Conservation (phyloP, 2,797 vertebrate genomes). For the Sparidentex hasta region DNA sequence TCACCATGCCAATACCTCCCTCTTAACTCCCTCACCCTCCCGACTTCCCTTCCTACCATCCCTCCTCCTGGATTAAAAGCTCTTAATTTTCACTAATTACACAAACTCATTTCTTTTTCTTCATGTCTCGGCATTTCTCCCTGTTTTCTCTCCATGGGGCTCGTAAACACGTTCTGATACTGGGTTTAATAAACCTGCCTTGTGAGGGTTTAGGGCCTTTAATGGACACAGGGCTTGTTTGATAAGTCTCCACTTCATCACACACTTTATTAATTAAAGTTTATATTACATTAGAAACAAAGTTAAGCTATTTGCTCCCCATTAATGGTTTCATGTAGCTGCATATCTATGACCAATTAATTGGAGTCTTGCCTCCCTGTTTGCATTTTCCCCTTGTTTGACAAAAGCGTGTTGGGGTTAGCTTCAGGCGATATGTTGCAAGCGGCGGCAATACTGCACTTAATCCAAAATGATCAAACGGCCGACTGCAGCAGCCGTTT, state of each 20-base stretch:
- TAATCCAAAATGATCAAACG: slow-evolving; percentile 57
- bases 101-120: slow-evolving; percentile 87
- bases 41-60: slow-evolving; percentile 56
- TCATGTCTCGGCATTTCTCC: slow-evolving; percentile 84
- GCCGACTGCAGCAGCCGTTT: slow-evolving; percentile 30
- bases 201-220: slow-evolving; percentile 84
- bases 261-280: slow-evolving; percentile 90
- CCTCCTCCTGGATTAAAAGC: slow-evolving; percentile 85
- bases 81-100: slow-evolving; percentile 89
- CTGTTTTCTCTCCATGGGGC: slow-evolving; percentile 78
- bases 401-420: slow-evolving; percentile 65
- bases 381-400: slow-evolving; percentile 79
- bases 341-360: slow-evolving; percentile 88
- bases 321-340: slow-evolving; percentile 86
- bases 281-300: slow-evolving; percentile 88
- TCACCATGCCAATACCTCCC: slow-evolving; percentile 65
- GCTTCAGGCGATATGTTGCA: slow-evolving; percentile 60
- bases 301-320: slow-evolving; percentile 87
- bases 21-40: slow-evolving; percentile 59
- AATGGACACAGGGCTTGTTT: slow-evolving; percentile 88
- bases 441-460: slow-evolving; percentile 44
- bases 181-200: slow-evolving; percentile 86
- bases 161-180: slow-evolving; percentile 85
- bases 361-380: slow-evolving; percentile 73
- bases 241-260: slow-evolving; percentile 90